Conservation (phyloP, 2,797 vertebrate species). For the Masticophis lateralis region DNA sequence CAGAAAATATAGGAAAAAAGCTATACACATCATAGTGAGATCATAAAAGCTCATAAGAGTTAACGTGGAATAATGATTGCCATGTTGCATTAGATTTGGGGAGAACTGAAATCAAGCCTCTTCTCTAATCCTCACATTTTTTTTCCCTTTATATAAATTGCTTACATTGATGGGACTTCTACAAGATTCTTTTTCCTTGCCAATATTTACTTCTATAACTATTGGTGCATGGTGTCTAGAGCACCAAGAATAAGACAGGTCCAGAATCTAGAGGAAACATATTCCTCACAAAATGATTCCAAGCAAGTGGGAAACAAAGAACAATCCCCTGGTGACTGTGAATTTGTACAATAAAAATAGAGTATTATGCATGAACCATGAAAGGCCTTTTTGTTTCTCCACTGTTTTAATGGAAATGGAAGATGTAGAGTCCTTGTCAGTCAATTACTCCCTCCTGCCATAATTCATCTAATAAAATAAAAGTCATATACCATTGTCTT, state of each 20-base stretch:
- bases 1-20: too few relatives aligned
- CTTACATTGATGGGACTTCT: background rate
- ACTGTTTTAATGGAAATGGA: background rate
- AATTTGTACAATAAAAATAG: slow-evolving; percentile 18
- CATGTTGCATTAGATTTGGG: background rate
- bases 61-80: background rate
- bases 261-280: background rate
- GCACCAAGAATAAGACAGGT: background rate
- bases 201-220: background rate
- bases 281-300: background rate
- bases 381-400: background rate
- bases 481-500: background rate
- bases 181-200: background rate
- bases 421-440: background rate
- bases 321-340: background rate
- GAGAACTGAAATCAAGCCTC: background rate
- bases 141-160: background rate
- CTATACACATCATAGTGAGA: background rate
- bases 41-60: background rate
- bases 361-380: background rate
- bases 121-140: background rate
- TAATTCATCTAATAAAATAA: background rate
- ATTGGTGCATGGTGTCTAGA: background rate
- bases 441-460: background rate
- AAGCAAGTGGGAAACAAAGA: background rate